A percentile compares a stretch with the other conserved stretches of the same genome.
Evolutionary conservation across 2,113 vertebrate genomes (phyloP).

Genomic region (Gasterosteus aculeatus): DNA sequence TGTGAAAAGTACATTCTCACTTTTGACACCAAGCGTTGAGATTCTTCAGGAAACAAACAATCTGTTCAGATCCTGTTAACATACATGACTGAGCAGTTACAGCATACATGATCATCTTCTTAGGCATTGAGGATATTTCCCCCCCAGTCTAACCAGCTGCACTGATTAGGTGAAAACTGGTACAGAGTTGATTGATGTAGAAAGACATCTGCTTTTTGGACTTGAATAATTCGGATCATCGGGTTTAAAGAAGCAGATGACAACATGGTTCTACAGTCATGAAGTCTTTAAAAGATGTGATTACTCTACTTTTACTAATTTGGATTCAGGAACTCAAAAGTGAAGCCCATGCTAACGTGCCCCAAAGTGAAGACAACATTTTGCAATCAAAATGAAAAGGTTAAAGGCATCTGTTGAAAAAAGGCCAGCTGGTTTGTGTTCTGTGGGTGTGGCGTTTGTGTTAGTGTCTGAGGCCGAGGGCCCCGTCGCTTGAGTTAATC

Average conservation of each 20-base stretch:
- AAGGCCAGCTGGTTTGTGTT: constrained; percentile 36
- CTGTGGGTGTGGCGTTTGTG: constrained; percentile 58
- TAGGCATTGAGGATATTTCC: constrained; percentile 28
- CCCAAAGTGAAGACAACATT: constrained; percentile 39
- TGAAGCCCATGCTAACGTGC: constrained; percentile 51
- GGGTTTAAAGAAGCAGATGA: constrained; percentile 45
- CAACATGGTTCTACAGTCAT: constrained; percentile 33
- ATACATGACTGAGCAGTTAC: constrained; percentile 46
- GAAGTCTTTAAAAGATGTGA: constrained; percentile 54
- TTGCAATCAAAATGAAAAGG: constrained; percentile 48
- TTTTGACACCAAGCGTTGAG: constrained; percentile 49
- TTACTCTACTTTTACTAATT: constrained; percentile 47
- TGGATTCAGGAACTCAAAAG: constrained; percentile 42
- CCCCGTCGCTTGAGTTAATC: constrained; percentile 37
- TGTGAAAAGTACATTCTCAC: constrained; percentile 71
- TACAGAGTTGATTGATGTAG: constrained; percentile 46
- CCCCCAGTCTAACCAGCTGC: constrained; percentile 32
- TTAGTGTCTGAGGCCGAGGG: constrained; percentile 59
- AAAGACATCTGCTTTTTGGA: constrained; percentile 59
- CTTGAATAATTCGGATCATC: constrained; percentile 33
- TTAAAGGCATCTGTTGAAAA: constrained; percentile 77
- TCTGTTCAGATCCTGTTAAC: constrained; percentile 20
- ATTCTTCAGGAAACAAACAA: constrained; percentile 35
- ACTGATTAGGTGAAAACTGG: constrained; percentile 24
- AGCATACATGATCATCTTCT: constrained; percentile 55